Evolutionary conservation across 2,113 vertebrate species (phyloP), one percentile per base, ranked within the genome.

Genomic region (Catharus bicknelli): DNA sequence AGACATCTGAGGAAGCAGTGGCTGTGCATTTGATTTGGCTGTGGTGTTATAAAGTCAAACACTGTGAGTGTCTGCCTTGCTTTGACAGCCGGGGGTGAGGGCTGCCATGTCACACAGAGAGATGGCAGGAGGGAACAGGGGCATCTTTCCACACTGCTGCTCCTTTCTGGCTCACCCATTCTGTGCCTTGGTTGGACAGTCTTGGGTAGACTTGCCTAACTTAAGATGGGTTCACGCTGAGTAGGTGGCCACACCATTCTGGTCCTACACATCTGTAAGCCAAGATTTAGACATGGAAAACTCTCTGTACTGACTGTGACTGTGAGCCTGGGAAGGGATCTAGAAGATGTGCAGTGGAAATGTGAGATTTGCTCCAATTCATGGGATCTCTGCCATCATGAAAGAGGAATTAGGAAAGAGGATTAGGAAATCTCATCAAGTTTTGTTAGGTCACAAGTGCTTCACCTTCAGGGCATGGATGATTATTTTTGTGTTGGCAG

Each of bases 1-100:
- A 98, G 98, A 97, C 98, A 98, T 98, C 97, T 94, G 89, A 96
- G 97, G 97, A 98, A 98, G 97, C 95, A 97, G 97, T 94, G 97
- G 75, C 97, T 95, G 96, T 96, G 97, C 97, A 97, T 98, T 98
- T 97, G 96, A 98, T 98, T 97, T 97, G 96, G 88, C 97, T 97
- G 57, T 62, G 79, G 96, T 81, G 90, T 97, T 97, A 98, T 97
- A 96, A 98, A 98, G 97, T 97, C 97, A 97, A 98, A 97, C 96
- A 90, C 78, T 91, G 86, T 96, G 78, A 98, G 95, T 38, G 90
- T 97, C 97, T 96, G 92, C 89, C 94, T 95, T 9, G 11, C 90
- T 23, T 18, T 79, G 96, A 90, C 93, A 95, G 94, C 82, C 3
- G 11, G 93, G 91, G 96, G 74, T 12, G 26, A 97, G 87, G 82